phyloP scores from a whole-genome alignment of 2,113 vertebrate genomes.

The Lophotis ruficrista region DNA sequence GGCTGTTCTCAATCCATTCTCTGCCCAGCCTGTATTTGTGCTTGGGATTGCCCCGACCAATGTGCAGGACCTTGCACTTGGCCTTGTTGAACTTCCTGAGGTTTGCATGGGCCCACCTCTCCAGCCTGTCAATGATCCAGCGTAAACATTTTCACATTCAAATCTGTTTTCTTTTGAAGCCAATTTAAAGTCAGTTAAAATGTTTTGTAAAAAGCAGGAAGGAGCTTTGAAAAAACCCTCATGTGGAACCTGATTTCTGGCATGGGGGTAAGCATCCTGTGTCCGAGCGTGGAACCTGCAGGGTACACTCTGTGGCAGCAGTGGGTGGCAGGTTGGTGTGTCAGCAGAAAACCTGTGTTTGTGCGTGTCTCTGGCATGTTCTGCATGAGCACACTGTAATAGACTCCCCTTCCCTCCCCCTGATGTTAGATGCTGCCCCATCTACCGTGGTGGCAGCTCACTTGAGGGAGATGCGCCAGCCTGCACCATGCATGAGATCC shows the following conservation, averaged over 20 bases:
- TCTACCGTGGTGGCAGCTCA: neutral
- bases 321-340: neutral
- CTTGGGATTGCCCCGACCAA: no score
- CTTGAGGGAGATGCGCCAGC: neutral
- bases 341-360: neutral
- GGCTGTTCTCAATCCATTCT: no score
- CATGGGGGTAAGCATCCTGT: neutral
- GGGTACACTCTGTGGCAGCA: neutral
- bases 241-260: neutral
- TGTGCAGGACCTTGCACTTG: no score
- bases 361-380: neutral
- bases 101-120: no score
- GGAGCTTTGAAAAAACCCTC: neutral
- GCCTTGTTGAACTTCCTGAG: no score
- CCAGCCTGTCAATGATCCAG: neutral
- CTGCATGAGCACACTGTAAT: neutral
- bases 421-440: neutral
- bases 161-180: neutral
- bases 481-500: fast-evolving
- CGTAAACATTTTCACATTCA: neutral
- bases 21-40: no score
- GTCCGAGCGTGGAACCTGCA: neutral
- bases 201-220: neutral
- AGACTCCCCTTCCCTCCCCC: neutral
- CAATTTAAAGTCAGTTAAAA: neutral